Percentiles rank a stretch among this genome's conserved stretches.
Evolutionary conservation across 2,888 invertebrate species (phyloP).

Genomic region (Rhagophthalmus giganteus): DNA sequence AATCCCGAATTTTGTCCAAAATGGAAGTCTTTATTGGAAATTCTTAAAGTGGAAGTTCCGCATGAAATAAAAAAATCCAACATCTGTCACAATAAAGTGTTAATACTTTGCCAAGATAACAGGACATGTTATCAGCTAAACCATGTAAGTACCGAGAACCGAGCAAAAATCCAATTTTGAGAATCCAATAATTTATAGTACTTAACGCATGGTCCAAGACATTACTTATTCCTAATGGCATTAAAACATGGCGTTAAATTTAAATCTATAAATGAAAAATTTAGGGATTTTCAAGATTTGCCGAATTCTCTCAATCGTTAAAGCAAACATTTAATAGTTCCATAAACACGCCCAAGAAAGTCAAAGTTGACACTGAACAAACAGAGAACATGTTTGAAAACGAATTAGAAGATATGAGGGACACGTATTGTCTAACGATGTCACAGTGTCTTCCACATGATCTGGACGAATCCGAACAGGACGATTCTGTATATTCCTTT

Average conservation of each 20-base stretch:
- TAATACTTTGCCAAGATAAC: slow-evolving; percentile 83
- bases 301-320: slow-evolving; percentile 38
- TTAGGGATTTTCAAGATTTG: slow-evolving; percentile 46
- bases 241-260: slow-evolving; percentile 63
- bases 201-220: slow-evolving; percentile 66
- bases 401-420: slow-evolving; percentile 59
- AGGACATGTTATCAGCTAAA: slow-evolving; percentile 82
- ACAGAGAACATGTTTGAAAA: slow-evolving; percentile 44
- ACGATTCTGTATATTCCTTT: slow-evolving; percentile 55
- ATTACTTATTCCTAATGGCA: slow-evolving; percentile 66
- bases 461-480: slow-evolving; percentile 24
- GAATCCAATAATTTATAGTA: too few species aligned
- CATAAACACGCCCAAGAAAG: slow-evolving; percentile 2
- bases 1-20: slow-evolving; percentile 86
- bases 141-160: slow-evolving; percentile 54
- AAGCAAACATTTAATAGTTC: neutral
- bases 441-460: slow-evolving; percentile 57
- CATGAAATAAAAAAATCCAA: slow-evolving; percentile 63
- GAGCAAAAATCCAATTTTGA: neutral
- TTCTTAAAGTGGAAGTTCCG: slow-evolving; percentile 80
- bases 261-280: slow-evolving; percentile 60
- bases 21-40: slow-evolving; percentile 82
- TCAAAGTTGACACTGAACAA: slow-evolving; percentile 32
- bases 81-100: slow-evolving; percentile 65
- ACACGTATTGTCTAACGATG: slow-evolving; percentile 72